Percentiles rank a stretch among this genome's conserved stretches.
These are phyloP conservation scores for Loris lydekkerianus DNA, from an alignment of 2,797 vertebrate genomes.

Conservation along the genomic window DNA sequence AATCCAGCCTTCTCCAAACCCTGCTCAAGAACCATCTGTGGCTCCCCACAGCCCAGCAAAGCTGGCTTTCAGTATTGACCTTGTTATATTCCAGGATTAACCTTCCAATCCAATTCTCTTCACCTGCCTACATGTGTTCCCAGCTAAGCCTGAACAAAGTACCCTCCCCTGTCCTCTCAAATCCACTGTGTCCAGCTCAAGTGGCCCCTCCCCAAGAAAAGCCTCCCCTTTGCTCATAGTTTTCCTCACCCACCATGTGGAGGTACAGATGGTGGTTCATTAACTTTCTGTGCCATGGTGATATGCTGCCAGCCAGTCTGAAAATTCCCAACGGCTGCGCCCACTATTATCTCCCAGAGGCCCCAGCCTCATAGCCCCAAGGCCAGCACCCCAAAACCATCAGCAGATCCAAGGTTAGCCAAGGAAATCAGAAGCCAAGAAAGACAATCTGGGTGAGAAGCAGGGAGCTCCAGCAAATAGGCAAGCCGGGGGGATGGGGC, in stretches of 20 bases:
- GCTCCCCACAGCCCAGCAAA: not conserved
- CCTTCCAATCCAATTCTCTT: not conserved
- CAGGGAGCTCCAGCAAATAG: not conserved
- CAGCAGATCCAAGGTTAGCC: not conserved
- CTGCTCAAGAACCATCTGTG: not conserved
- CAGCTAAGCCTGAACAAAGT: not conserved
- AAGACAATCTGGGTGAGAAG: not conserved
- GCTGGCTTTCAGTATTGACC: not conserved
- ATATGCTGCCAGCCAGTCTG: not conserved
- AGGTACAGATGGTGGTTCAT: fast-evolving
- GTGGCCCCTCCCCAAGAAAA: not conserved
- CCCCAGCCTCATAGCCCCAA: not conserved
- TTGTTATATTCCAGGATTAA: fast-evolving
- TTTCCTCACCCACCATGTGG: fast-evolving
- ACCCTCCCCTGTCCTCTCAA: not conserved
- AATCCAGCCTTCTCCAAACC: not conserved
- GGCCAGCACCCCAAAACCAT: not conserved
- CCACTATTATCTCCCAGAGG: not conserved
- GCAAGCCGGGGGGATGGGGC: too few species aligned
- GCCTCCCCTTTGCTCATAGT: too few species aligned
- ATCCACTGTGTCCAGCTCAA: not conserved
- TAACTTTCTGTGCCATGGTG: fast-evolving
- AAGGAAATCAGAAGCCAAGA: not conserved
- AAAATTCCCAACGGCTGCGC: not conserved
- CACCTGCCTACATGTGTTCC: not conserved